phyloP scores from a whole-genome alignment of 2,888 invertebrate species.

The Watsonalla cultraria region DNA sequence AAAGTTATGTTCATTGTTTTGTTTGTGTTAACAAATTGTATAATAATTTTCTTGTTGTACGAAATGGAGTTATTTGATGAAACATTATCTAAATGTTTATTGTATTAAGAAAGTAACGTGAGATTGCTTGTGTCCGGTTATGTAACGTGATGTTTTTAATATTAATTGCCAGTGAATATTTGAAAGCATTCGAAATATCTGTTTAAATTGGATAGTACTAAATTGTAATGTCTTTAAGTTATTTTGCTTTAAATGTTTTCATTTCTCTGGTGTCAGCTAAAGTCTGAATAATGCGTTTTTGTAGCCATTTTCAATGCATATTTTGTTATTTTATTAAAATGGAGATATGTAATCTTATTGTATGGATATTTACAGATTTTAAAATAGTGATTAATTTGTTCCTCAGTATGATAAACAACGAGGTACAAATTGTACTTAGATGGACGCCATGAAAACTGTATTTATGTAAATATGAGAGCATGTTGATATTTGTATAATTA shows the following conservation, averaged over 20 bases:
- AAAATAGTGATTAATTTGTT: neutral
- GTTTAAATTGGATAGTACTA: too few species aligned
- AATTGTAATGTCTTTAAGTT: neutral
- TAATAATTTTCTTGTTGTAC: constrained; percentile 60
- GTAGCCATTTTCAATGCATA: too few species aligned
- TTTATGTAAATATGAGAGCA: constrained; percentile 65
- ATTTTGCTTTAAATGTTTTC: neutral
- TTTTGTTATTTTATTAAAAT: neutral
- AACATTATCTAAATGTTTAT: constrained; percentile 37
- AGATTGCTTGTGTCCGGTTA: neutral
- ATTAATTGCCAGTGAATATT: neutral
- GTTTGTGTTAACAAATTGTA: constrained; percentile 65
- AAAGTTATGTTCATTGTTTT: constrained; percentile 62
- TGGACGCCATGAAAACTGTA: constrained; percentile 27
- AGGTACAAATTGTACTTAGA: neutral
- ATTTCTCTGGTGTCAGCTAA: neutral
- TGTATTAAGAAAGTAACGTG: neutral
- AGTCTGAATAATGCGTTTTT: neutral
- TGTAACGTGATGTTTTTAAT: neutral
- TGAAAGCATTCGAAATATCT: neutral
- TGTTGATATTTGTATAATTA: constrained; percentile 53
- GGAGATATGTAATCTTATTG: neutral
- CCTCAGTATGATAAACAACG: neutral
- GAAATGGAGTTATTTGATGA: constrained; percentile 33
- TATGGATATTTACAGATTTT: neutral